Evolutionary conservation across 2,113 vertebrate species (phyloP), one percentile per base, ranked within the genome.

Genomic region (Alexandromys fortis): DNA sequence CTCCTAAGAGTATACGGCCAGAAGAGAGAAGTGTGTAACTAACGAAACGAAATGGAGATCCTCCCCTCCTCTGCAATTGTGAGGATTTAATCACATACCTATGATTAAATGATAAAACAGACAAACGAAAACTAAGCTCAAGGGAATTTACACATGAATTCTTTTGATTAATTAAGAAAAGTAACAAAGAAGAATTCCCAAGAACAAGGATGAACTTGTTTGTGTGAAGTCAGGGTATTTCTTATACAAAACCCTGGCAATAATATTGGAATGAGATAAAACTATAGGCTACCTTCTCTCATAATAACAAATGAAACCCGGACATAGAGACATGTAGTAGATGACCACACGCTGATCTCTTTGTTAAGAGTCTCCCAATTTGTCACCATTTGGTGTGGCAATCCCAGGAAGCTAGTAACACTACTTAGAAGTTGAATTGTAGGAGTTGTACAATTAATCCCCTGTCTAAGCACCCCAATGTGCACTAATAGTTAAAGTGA

Each of bases 251-350:
- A 61, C 21, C n/a, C 55, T 38, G 52, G 58, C 49, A 58, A 38
- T 24, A 96, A 65, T 11, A 17, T 96, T 72, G 55, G 77, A 90
- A 91, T 67, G 89, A 92, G 73, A 86, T 58, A 88, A 68, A 61
- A 61, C 52, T 82, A 22, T 14, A 38, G 6, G 22, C 58, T 19
- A 45, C 14, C 35, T 4, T 79, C 30, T 58, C 30, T 94, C 55
- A 45, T 33, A 38, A 61, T 68, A 82, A 35, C 67, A 45, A 87
- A 61, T 33, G 12, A 13, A 26, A 61, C 26, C 22, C 38, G 26
- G 86, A 73, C 11, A 87, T 21, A 52, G 17, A 35, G 83, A 49
- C 38, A 22, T 30, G 63, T 7, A 8, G 30, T 58, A 67, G 35
- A 67, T 19, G 5, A 11, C 4, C 26, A 75, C 4, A n/a, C 42